Base-by-base conservation (phyloP, 2,797 vertebrate species). In the Acanthiza pusilla region DNA sequence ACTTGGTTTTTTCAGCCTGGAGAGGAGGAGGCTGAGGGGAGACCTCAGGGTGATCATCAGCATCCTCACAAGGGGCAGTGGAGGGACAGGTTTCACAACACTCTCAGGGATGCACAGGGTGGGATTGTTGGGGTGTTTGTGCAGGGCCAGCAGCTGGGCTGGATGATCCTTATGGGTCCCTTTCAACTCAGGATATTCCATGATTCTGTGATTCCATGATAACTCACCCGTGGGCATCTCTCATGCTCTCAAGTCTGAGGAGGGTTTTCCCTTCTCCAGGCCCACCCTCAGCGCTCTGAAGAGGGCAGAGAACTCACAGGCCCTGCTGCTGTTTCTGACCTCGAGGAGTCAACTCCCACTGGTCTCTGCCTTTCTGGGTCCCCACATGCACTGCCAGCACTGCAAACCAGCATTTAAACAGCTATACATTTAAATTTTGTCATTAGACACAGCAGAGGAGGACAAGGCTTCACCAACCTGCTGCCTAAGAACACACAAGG, bases 341-440 rank as follows among this genome's bases (percentile, higher is more conserved):
- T 42, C 61, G n/a, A 63, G 61, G 73, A 71, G 70, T 86, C 91
- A 47, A 74, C 26, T 4, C 27, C 27, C 50, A 11, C 23, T 6
- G 26, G 5, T 26, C 42, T 63, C 65, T n/a, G 61, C 38, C 65
- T 78, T 48, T 53, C 55, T 75, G 66, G 34, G 57, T 34, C 88
- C 57, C 83, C 76, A 60, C 23, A 26, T 4, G 23, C 38, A 11
- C 6, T 36, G 67, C 17, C 72, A 83, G 47, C 18, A 15, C 55
- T 22, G 54, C 29, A 76, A 25, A 29, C 19, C 51, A 66, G 47
- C 68, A 58, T 61, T 92, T 68, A 36, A 81, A 68, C 30, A 75
- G 70, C 36, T 34, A 21, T 92, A 80, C 80, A 91, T 95, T 93
- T 89, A 66, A 78, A 91, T 91, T 75, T 50, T 89, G 75, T 85